Base-by-base conservation (phyloP, 2,888 invertebrate species). In the Cacoxenus indagator region DNA sequence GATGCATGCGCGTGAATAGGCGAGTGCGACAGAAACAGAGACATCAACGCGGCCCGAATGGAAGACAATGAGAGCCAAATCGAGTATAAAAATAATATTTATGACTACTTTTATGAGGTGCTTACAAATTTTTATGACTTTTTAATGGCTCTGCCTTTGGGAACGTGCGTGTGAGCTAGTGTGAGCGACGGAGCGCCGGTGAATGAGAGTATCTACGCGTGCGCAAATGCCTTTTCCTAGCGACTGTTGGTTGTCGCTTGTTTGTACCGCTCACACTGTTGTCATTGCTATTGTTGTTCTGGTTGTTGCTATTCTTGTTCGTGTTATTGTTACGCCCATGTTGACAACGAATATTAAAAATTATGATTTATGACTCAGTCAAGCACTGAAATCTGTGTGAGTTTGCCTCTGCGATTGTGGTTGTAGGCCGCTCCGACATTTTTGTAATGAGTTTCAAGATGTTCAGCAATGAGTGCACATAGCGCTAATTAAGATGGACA, bases 31-130 rank as follows among this genome's bases (percentile, higher is more conserved):
- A 64, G 26, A 19, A 17, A 24, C 37, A 14, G 37, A 37, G 73
- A 62, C 65, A 65, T 68, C 74, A 68, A 69, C 70, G 74, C n/a
- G 37, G 37, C 37, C 37, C 8, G 4, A 37, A 68, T 75, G 59
- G 64, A 51, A 62, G 1, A 66, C 55, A 68, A 27, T 48, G 46
- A 65, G 61, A 66, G 61, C 37, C 51, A 48, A 59, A 62, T 65
- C 26, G 14, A 57, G 11, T n/a, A 26, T 14, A 54, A 24, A 27
- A 57, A 85, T 82, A 84, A 83, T 85, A 87, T 86, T 87, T 87
- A 87, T 87, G 87, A 86, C 86, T 84, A 84, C 83, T 86, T 87
- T 88, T 88, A 88, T 87, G 88, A 88, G 86, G 88, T 88, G 87
- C 83, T 86, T 88, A 88, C 88, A 88, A 87, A 87, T 87, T 87